Evolutionary conservation across 2,797 vertebrate species (phyloP).

Genomic region (Chrysocyon brachyurus): DNA sequence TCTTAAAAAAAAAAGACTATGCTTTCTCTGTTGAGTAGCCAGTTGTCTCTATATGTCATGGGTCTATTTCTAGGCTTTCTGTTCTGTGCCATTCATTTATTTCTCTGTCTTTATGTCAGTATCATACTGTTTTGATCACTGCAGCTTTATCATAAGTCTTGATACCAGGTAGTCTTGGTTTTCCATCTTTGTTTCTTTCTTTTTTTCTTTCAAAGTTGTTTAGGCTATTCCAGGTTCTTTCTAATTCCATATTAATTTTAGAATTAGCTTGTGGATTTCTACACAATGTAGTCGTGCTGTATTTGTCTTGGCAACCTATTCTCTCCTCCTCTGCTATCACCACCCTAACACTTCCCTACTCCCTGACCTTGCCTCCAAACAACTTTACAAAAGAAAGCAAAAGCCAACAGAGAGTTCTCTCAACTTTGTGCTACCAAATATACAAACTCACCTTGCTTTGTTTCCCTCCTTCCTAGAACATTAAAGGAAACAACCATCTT

Average conservation of each 20-base stretch:
- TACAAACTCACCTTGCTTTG: background rate
- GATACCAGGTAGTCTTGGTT: background rate
- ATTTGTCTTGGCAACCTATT: background rate
- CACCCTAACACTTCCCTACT: background rate
- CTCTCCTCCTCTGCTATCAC: background rate
- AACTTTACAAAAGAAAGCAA: background rate
- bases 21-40: background rate
- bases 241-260: background rate
- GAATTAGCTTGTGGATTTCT: background rate
- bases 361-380: background rate
- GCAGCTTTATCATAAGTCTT: background rate
- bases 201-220: background rate
- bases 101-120: background rate
- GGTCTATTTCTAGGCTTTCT: background rate
- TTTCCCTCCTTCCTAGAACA: background rate
- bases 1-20: background rate
- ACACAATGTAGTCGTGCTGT: background rate
- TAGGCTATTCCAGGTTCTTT: background rate
- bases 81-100: background rate
- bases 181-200: background rate
- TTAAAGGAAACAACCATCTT: background rate
- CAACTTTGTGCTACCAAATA: background rate
- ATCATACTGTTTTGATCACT: background rate
- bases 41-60: background rate
- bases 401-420: background rate